Conservation (phyloP, 2,888 invertebrate species). For the Leucophenga montana region DNA sequence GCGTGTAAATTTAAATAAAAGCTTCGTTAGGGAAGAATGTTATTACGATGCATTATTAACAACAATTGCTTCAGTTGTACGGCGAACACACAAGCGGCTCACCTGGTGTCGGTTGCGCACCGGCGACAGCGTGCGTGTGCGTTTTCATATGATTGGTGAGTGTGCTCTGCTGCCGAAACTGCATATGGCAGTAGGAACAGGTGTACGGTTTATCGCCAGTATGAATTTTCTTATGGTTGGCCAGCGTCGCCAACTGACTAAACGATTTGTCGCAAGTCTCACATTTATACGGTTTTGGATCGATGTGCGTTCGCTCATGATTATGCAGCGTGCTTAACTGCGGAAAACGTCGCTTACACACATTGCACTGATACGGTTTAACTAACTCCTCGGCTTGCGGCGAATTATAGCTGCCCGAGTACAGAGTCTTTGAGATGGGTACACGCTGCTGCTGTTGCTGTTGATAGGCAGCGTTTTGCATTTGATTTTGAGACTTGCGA, state of each 20-base stretch:
- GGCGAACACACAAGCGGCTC: slow-evolving; percentile 69
- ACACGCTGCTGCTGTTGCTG: slow-evolving; percentile 62
- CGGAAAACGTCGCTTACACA: slow-evolving; percentile 68
- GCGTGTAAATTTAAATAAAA: slow-evolving; percentile 72
- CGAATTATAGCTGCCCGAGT: slow-evolving; percentile 68
- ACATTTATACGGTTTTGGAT: slow-evolving; percentile 70
- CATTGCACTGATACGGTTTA: slow-evolving; percentile 68
- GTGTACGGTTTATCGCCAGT: slow-evolving; percentile 69
- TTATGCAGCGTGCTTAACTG: slow-evolving; percentile 69
- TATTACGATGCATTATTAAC: slow-evolving; percentile 65
- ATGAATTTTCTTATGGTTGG: slow-evolving; percentile 69
- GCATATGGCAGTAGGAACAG: slow-evolving; percentile 70
- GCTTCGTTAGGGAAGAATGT: slow-evolving; percentile 71
- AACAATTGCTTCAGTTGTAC: slow-evolving; percentile 68
- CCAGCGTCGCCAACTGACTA: slow-evolving; percentile 67
- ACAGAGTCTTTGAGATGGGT: slow-evolving; percentile 69
- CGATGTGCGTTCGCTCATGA: slow-evolving; percentile 69
- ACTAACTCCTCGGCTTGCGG: slow-evolving; percentile 69
- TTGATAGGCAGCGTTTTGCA: slow-evolving; percentile 61
- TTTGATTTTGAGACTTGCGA: slow-evolving; percentile 60
- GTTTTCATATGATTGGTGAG: slow-evolving; percentile 71
- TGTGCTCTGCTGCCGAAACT: slow-evolving; percentile 71
- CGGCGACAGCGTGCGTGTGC: slow-evolving; percentile 60
- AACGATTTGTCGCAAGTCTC: slow-evolving; percentile 70
- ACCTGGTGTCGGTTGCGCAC: slow-evolving; percentile 62